A percentile compares a stretch with the other conserved stretches of the same genome.
Conservation (phyloP, 2,888 invertebrate species). For the Agrotis puta region DNA sequence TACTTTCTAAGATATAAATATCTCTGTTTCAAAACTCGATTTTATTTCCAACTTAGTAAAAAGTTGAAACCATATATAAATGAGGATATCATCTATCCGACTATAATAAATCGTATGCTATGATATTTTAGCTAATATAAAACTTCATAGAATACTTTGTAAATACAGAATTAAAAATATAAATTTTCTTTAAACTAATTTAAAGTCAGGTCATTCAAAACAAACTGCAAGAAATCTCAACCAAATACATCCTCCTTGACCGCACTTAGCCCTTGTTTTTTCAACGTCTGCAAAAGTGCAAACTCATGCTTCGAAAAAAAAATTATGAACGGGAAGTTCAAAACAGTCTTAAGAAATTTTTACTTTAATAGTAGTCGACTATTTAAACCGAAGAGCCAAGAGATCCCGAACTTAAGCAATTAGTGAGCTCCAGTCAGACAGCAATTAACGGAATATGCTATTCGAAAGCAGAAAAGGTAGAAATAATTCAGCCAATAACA, state of each 20-base stretch:
- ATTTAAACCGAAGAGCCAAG: constrained; percentile 85
- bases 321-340: constrained; percentile 84
- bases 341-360: constrained; percentile 86
- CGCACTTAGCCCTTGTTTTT: constrained; percentile 59
- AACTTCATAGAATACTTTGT: too few species aligned
- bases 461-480: constrained; percentile 88
- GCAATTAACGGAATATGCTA: constrained; percentile 90
- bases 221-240: constrained; percentile 20
- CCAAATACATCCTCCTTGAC: constrained; percentile 37
- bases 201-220: background rate
- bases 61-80: too few species aligned
- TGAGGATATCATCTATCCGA: too few species aligned
- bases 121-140: background rate
- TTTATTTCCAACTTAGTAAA: too few species aligned
- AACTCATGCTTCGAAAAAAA: constrained; percentile 68
- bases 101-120: too few species aligned
- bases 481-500: constrained; percentile 89
- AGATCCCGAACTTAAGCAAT: constrained; percentile 90
- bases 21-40: too few species aligned
- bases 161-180: background rate
- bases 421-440: constrained; percentile 89
- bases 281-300: constrained; percentile 60
- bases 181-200: background rate
- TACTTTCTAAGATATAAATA: too few species aligned
- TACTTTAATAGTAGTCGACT: constrained; percentile 87